Conservation (phyloP, 2,888 invertebrate species). For the Seladonia tumulorum region DNA sequence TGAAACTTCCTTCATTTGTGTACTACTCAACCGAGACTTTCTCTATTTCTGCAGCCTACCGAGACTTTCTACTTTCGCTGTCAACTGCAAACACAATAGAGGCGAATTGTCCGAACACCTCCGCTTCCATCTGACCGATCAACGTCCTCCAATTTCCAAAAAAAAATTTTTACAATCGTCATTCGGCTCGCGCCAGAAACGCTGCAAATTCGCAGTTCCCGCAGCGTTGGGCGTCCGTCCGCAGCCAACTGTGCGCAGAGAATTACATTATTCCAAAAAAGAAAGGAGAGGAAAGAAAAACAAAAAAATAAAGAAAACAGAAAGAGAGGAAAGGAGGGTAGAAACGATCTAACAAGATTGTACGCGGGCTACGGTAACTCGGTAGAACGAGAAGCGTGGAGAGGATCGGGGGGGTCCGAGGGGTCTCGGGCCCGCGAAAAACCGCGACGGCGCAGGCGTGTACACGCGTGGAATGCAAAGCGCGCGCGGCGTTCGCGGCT, state of each 20-base stretch:
- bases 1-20: no score
- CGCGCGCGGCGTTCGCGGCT: slow-evolving; percentile 52
- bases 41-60: no score
- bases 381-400: slow-evolving; percentile 1
- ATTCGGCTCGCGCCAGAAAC: background rate
- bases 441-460: slow-evolving; percentile 31
- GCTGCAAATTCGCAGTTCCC: background rate
- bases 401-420: background rate
- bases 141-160: background rate
- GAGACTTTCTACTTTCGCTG: no score
- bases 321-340: background rate
- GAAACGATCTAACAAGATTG: background rate
- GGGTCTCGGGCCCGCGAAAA: background rate
- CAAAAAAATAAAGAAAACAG: background rate
- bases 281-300: background rate
- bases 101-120: background rate
- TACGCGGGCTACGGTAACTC: slow-evolving; percentile 30
- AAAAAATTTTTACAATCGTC: background rate
- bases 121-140: background rate
- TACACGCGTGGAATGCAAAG: slow-evolving; percentile 66
- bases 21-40: background rate
- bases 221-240: background rate
- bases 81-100: background rate
- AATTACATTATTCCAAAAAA: background rate
- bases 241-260: background rate